Evolutionary conservation across 1,140 invertebrate genomes (phyloP), one percentile per base, ranked within the genome.

Genomic region (Limonius californicus): DNA sequence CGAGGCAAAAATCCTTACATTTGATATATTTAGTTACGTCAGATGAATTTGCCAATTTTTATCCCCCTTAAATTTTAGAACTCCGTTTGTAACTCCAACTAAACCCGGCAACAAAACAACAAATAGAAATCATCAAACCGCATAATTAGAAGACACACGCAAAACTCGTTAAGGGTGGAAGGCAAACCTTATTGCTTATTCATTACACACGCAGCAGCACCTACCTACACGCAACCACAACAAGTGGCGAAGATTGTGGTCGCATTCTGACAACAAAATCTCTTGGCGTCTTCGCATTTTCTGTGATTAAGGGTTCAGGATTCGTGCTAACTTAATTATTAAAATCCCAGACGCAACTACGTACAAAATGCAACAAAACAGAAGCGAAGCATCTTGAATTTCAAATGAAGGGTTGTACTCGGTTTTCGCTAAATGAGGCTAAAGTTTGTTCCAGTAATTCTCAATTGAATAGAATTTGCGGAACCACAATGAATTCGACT

Each of bases 301-400:
- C 42, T 4, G 42, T 45, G 42, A 45, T 15, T 45, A 45, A 18
- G 14, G 42, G 12, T 45, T 45, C 42, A n/a, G 14, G 42, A 45
- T 45, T 45, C 42, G 12, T 15, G 42, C 42, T 45, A 45, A 45
- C 42, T 45, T 45, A 45, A 45, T 45, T 45, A 45, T 45, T 45
- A 45, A 45, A 45, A 45, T 45, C n/a, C 6, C 42, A 45, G 14
- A 18, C n/a, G 16, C 16, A 45, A 27, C 23, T 27, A 27, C 23
- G 42, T 45, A n/a, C 12, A 15, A 45, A 45, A 45, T 45, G 23
- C 23, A 27, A 45, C 42, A 45, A 45, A 15, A 15, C 42, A 45
- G n/a, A 45, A 45, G 16, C 42, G 16, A 2, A 15, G 14, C 42
- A 4, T 18, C 16, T 45, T 45, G 42, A n/a, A 45, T 45, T 4